phyloP scores from a whole-genome alignment of 2,888 invertebrate genomes.

The Oxyscelio sp. region DNA sequence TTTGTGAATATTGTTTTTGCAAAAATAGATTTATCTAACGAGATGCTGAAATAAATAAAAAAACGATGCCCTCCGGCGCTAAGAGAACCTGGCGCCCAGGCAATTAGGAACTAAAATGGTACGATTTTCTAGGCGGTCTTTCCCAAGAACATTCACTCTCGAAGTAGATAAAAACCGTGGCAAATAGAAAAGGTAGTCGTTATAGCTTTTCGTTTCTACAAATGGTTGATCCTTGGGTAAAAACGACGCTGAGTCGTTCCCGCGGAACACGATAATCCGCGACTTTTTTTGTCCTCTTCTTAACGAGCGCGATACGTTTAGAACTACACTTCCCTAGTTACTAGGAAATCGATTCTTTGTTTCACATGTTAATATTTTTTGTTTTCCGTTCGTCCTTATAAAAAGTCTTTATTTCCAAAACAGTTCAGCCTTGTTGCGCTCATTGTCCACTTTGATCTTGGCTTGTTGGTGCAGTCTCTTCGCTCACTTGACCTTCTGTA shows the following conservation, averaged over 20 bases:
- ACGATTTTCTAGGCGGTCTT: conserved; percentile 51
- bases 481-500: conserved; percentile 75
- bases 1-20: conserved; percentile 40
- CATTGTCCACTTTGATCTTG: conserved; percentile 59
- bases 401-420: conserved; percentile 46
- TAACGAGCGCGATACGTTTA: conserved; percentile 22
- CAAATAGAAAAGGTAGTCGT: conserved; percentile 73
- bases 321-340: conserved; percentile 28
- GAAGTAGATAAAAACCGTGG: conserved; percentile 69
- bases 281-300: background rate
- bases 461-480: conserved; percentile 47
- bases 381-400: conserved; percentile 15
- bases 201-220: conserved; percentile 59
- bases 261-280: conserved; percentile 18
- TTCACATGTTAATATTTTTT: conserved; percentile 1
- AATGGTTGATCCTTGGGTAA: conserved; percentile 56
- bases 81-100: background rate
- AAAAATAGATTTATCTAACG: conserved; percentile 59
- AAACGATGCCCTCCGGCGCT: conserved; percentile 14
- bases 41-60: conserved; percentile 31
- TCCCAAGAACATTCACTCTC: conserved; percentile 61
- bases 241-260: conserved; percentile 44
- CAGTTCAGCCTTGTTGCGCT: conserved; percentile 57
- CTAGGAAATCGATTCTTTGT: conserved; percentile 40
- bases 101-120: conserved; percentile 66